Percentiles rank a stretch among this genome's conserved stretches.
Conservation (phyloP, 2,888 invertebrate genomes). For the Cotesia congregata region DNA sequence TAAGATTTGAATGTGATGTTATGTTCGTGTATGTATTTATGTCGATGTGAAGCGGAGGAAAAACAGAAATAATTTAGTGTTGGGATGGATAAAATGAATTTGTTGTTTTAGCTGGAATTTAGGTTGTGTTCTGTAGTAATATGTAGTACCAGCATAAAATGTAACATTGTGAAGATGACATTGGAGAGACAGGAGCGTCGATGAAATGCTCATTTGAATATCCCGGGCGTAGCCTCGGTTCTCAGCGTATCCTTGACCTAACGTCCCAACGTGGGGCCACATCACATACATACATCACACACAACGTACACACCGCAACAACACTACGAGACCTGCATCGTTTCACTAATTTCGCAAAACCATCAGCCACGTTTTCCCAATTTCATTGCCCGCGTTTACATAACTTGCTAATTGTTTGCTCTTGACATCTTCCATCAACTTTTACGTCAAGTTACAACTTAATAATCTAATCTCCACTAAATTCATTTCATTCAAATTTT, state of each 20-base stretch:
- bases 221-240: conserved; percentile 29
- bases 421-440: background rate
- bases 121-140: background rate
- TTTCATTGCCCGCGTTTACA: conserved; percentile 11
- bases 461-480: conserved; percentile 11
- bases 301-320: conserved; percentile 22
- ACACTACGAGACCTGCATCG: conserved; percentile 40
- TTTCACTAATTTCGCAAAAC: conserved; percentile 46
- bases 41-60: background rate
- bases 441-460: background rate
- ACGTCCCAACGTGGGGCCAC: conserved; percentile 15
- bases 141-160: conserved; percentile 4
- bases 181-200: conserved; percentile 9
- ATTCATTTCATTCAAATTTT: background rate
- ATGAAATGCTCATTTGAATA: conserved; percentile 39
- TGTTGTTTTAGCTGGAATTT: background rate
- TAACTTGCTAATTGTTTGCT: conserved; percentile 28
- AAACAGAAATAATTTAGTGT: background rate
- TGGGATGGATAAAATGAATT: background rate
- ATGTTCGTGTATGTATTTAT: background rate
- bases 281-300: conserved; percentile 16
- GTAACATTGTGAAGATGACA: background rate
- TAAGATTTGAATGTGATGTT: background rate
- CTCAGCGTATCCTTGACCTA: conserved; percentile 47
- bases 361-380: conserved; percentile 11